Evolutionary conservation across 1,140 invertebrate species (phyloP), one percentile per base, ranked within the genome.

Genomic region (Caenorhabditis latens): DNA sequence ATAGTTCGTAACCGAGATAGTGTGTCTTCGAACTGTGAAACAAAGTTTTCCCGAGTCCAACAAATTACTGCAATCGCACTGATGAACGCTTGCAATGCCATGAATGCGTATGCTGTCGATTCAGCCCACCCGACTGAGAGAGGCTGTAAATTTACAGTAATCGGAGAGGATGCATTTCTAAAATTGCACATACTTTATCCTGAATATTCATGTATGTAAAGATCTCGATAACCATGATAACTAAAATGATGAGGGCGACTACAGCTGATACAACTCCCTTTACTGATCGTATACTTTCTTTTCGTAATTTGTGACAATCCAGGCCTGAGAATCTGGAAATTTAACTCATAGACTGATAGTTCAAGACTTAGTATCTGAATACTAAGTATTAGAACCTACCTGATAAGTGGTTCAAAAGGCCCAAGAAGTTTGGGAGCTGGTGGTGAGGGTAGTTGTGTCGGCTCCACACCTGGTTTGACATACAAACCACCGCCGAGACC

Each of bases 1-100:
- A 79, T 79, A 8, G 71, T 79, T 79, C 71, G 43, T 50, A 79
- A 50, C 53, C 71, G 13, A 4, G 71, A n/a, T 13, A 79, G 21
- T 24, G 71, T 79, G 46, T 79, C 71, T 79, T 79, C 71, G 19
- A 79, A 79, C 14, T 79, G 71, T 48, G 71, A 79, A 48, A 79
- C 46, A 50, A 79, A 79, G 21, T 42, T 42, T 50, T 79, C 71
- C 13, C 71, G 46, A 79, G 71, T 79, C 71, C 71, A 79, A 42
- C 7, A 50, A 7, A 79, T 50, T 19, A 79, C 40, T 46, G 71
- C 14, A 50, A 79, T 24, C 5, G 71, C 71, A 50, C 71, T 79
- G n/a, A 79, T 11, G 21, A 79, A 43, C 11, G 71, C 19, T 50
- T 50, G 43, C 21, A 50, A 2, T 8, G 71, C 43, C 71, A 79